phyloP scores from a whole-genome alignment of 2,888 invertebrate genomes.

The Thecophora atra region DNA sequence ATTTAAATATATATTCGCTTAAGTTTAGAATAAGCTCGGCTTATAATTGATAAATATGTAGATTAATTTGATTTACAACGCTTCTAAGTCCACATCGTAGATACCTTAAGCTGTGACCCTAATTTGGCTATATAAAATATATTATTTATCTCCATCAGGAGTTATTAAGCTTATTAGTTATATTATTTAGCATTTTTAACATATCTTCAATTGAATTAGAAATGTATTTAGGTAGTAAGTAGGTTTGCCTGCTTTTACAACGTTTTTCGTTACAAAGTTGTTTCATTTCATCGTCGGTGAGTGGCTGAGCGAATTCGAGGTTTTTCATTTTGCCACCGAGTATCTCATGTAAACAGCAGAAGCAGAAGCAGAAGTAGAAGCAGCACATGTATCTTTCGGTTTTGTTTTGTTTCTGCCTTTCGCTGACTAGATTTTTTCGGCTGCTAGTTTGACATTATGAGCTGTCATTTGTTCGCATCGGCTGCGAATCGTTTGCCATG shows the following conservation, averaged over 20 bases:
- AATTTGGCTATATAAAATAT: too few species aligned
- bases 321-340: conserved; percentile 20
- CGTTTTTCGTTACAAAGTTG: neutral
- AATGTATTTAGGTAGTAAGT: neutral
- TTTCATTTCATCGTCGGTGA: neutral
- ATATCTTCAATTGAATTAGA: neutral
- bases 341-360: conserved; percentile 24
- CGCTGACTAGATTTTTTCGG: conserved; percentile 23
- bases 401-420: conserved; percentile 35
- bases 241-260: neutral
- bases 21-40: too few species aligned
- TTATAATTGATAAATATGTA: conserved; percentile 2
- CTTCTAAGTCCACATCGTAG: too few species aligned
- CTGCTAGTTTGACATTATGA: conserved; percentile 28
- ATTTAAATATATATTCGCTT: neutral
- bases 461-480: conserved; percentile 16
- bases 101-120: too few species aligned
- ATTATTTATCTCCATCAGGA: too few species aligned
- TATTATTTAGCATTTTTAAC: too few species aligned
- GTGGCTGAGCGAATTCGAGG: conserved; percentile 17
- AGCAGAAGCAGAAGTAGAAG: neutral
- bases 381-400: conserved; percentile 19
- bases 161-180: too few species aligned
- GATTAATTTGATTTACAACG: too few species aligned
- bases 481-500: neutral